A percentile compares a stretch with the other conserved stretches of the same genome.
These are phyloP conservation scores for Euthynnus affinis DNA, from an alignment of 2,797 vertebrate genomes.

Conservation along the genomic window DNA sequence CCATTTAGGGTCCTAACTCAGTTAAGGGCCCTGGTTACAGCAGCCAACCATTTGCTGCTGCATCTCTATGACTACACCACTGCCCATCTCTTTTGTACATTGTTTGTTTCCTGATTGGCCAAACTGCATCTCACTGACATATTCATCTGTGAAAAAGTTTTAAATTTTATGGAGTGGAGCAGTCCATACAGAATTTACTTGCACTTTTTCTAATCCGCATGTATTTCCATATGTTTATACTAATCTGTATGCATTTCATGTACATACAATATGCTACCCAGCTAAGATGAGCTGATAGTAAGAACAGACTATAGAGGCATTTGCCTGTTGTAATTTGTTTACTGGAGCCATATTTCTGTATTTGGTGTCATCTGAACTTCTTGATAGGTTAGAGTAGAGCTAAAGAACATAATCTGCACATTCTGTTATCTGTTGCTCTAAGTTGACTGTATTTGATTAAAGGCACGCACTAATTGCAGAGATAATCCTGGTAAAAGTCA, in stretches of 20 bases:
- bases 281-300: not conserved
- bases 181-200: not conserved
- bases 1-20: not conserved
- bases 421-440: not conserved
- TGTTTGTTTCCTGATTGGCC: not conserved
- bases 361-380: not conserved
- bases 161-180: no score
- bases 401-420: not conserved
- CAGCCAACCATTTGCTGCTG: not conserved
- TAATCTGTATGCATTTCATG: not conserved
- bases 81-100: no score
- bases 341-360: not conserved
- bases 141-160: no score
- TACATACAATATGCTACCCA: not conserved
- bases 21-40: not conserved
- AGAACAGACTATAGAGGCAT: not conserved
- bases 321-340: not conserved
- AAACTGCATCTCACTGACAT: no score
- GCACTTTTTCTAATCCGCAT: not conserved
- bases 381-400: not conserved
- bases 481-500: not conserved
- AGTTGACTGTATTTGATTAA: not conserved
- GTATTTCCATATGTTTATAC: not conserved
- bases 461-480: not conserved
- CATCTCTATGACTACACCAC: not conserved